Evolutionary conservation across 2,113 vertebrate species (phyloP).

Genomic region (Pseudolaguvia tuberculata): DNA sequence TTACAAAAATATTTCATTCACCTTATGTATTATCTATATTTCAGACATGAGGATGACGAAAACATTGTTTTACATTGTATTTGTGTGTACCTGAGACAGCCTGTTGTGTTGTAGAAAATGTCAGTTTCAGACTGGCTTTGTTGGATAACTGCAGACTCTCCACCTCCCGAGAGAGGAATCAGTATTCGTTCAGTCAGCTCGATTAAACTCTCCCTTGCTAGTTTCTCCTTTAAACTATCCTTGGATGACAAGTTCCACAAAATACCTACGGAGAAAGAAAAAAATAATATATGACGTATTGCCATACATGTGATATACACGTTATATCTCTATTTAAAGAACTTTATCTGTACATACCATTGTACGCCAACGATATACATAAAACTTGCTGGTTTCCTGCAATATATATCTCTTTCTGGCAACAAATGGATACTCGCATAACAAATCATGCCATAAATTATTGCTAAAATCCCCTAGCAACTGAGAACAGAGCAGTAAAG

Average conservation of each 20-base stretch:
- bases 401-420: not conserved
- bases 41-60: not conserved
- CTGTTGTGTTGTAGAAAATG: slow-evolving; percentile 89
- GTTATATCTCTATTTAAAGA: not conserved
- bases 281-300: not conserved
- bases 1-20: no score
- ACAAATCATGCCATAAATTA: slow-evolving; percentile 31
- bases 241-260: slow-evolving; percentile 97
- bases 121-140: slow-evolving; percentile 81
- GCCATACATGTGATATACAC: not conserved
- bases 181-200: slow-evolving; percentile 83
- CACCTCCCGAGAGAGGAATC: slow-evolving; percentile 74
- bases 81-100: slow-evolving; percentile 84
- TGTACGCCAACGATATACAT: not conserved
- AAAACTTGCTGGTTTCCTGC: not conserved
- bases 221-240: slow-evolving; percentile 87
- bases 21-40: no score
- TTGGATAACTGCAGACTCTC: slow-evolving; percentile 56
- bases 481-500: slow-evolving; percentile 33
- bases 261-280: slow-evolving; percentile 70
- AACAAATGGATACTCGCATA: slow-evolving; percentile 8
- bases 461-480: slow-evolving; percentile 32
- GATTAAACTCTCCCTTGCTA: slow-evolving; percentile 78
- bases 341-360: not conserved
- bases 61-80: not conserved